Base-by-base conservation (phyloP, 2,888 invertebrate genomes). In the Isoperla grammatica region DNA sequence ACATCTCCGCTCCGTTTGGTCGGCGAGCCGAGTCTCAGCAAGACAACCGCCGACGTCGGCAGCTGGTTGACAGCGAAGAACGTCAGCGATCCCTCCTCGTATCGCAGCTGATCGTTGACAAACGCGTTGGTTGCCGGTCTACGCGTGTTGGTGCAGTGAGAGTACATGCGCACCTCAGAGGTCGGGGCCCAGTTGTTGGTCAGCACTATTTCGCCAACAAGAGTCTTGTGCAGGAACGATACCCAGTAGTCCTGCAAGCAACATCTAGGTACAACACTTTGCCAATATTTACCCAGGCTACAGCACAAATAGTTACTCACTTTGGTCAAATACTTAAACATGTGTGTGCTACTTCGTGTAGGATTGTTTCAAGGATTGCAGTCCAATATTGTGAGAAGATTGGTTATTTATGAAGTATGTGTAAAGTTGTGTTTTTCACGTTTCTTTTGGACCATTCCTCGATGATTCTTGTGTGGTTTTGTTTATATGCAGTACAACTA, bases 201-300 rank as follows among this genome's bases (percentile, higher is more conserved):
- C 35, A 90, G 77, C 0, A 90, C 88, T 59, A 82, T 78, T 13
- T 82, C 80, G 0, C 93, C 92, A 65, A 93, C 88, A 15, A 93
- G 75, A 65, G 80, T 82, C 73, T 93, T 93, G 73, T 86, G 86
- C 12, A 94, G 72, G 0, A 87, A 76, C 0, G 88, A 86, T 69
- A 88, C 82, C 84, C 90, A 93, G 75, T 87, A 92, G 67, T 86
- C 86, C 89, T 89, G 72, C 13, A 73, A 6, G 4, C 29, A 29
- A 29, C 29, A 29, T n/a, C 29, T 6, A 29, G 29, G 29, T 29
- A 29, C n/a, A n/a, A n/a, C n/a, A n/a, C n/a, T n/a, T n/a, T n/a
- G n/a, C n/a, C n/a, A n/a, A n/a, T n/a, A n/a, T n/a, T n/a, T n/a
- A n/a, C n/a, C n/a, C n/a, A n/a, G n/a, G n/a, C n/a, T n/a, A n/a